phyloP scores from a whole-genome alignment of 2,888 invertebrate genomes.

The Drosophila austrosaltans region DNA sequence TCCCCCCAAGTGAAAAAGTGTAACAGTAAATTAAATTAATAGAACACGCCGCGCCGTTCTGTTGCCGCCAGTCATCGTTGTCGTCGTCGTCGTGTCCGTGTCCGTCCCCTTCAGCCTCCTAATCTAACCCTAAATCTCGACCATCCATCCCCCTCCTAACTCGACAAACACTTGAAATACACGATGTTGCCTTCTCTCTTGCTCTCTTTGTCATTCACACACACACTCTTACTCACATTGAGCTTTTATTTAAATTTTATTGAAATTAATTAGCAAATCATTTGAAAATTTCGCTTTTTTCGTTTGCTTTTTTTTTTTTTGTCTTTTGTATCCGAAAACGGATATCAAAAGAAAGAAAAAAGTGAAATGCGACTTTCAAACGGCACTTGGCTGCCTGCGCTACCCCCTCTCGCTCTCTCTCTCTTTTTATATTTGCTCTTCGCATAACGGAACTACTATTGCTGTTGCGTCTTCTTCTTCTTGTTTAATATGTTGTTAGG shows the following conservation, averaged over 20 bases:
- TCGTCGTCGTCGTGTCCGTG: slow-evolving; percentile 2
- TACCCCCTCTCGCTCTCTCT: slow-evolving; percentile 46
- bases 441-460: slow-evolving; percentile 64
- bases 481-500: slow-evolving; percentile 46
- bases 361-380: slow-evolving; percentile 74
- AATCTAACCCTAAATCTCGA: slow-evolving; percentile 11
- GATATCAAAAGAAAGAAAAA: slow-evolving; percentile 60
- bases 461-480: slow-evolving; percentile 32
- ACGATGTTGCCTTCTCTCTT: slow-evolving; percentile 23
- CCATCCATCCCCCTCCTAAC: neutral
- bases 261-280: slow-evolving; percentile 68
- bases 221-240: slow-evolving; percentile 14
- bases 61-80: slow-evolving; percentile 4
- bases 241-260: slow-evolving; percentile 38
- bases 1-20: slow-evolving; percentile 15
- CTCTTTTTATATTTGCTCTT: slow-evolving; percentile 46
- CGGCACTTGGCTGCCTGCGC: slow-evolving; percentile 55
- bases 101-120: neutral
- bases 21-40: slow-evolving; percentile 14
- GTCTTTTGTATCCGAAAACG: slow-evolving; percentile 37
- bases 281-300: slow-evolving; percentile 68
- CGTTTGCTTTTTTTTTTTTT: slow-evolving; percentile 7
- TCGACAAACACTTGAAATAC: slow-evolving; percentile 1
- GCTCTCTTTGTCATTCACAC: slow-evolving; percentile 11
- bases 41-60: slow-evolving; percentile 10